These are phyloP conservation scores for Oryzias woworae DNA, from an alignment of 2,113 vertebrate genomes.

Conservation along the genomic window DNA sequence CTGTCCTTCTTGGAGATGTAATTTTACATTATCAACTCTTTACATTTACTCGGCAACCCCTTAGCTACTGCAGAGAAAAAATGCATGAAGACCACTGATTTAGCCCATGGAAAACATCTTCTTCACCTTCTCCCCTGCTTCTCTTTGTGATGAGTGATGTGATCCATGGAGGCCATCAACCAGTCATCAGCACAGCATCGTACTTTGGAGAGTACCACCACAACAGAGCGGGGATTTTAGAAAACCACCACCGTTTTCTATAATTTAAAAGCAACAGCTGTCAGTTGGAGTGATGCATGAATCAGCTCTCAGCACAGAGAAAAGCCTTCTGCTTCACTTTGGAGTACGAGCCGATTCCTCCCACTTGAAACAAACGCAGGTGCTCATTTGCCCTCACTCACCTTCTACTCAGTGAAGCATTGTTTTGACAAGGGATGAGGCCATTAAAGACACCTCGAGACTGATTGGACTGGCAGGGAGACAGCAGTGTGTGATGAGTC, in stretches of 20 bases:
- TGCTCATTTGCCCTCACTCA: slow-evolving; percentile 36
- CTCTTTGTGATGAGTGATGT: slow-evolving; percentile 13
- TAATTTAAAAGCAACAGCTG: slow-evolving; percentile 58
- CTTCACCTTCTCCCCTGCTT: background rate
- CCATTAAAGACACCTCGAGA: slow-evolving; percentile 22
- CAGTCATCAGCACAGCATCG: slow-evolving; percentile 24
- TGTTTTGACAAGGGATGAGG: slow-evolving; percentile 28
- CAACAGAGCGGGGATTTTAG: slow-evolving; percentile 23
- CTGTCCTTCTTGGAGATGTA: no score
- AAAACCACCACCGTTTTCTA: slow-evolving; percentile 19
- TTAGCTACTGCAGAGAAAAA: no score
- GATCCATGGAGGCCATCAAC: slow-evolving; percentile 3
- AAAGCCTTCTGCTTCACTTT: slow-evolving; percentile 44
- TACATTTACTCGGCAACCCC: no score
- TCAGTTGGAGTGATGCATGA: slow-evolving; percentile 51
- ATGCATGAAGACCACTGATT: no score
- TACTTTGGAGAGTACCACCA: slow-evolving; percentile 26
- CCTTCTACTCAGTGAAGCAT: slow-evolving; percentile 22
- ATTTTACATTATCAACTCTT: no score
- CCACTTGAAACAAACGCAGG: slow-evolving; percentile 49
- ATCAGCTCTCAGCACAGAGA: slow-evolving; percentile 31
- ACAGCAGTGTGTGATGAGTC: slow-evolving; percentile 4
- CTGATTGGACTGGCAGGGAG: slow-evolving; percentile 14
- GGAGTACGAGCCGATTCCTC: slow-evolving; percentile 41
- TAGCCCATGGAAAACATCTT: background rate